These are phyloP conservation scores for Microcebus jonahi DNA, from an alignment of 2,113 vertebrate genomes.

Conservation along the genomic window DNA sequence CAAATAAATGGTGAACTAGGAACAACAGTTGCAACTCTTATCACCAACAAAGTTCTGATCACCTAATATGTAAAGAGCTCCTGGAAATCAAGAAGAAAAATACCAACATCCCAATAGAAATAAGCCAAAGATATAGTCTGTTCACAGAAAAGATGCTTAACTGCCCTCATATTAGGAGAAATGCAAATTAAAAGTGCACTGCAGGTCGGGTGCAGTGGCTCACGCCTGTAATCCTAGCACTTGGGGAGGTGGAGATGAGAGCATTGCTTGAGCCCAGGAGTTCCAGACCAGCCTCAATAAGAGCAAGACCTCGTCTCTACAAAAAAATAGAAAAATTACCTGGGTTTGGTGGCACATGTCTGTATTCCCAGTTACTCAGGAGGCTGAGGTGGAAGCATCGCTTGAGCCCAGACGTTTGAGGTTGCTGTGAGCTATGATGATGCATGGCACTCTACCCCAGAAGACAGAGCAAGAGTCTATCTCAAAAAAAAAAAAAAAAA, in stretches of 20 bases:
- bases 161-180: neutral
- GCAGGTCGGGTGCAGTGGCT: no score
- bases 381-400: neutral
- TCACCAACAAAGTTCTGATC: neutral
- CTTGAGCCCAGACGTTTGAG: neutral
- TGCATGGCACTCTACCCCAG: neutral
- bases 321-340: neutral
- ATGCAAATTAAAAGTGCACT: neutral
- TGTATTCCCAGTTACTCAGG: neutral
- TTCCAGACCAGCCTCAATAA: no score
- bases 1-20: neutral
- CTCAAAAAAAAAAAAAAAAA: neutral
- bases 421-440: neutral
- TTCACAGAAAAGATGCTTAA: neutral
- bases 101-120: neutral
- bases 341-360: neutral
- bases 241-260: no score
- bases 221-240: no score
- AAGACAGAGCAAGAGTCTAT: neutral
- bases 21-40: neutral
- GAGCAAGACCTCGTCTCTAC: no score
- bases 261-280: no score
- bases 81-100: constrained; percentile 37
- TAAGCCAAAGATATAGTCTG: neutral
- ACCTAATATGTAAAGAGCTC: neutral